phyloP scores from a whole-genome alignment of 2,888 invertebrate genomes.

The Stictocephala bisonia region DNA sequence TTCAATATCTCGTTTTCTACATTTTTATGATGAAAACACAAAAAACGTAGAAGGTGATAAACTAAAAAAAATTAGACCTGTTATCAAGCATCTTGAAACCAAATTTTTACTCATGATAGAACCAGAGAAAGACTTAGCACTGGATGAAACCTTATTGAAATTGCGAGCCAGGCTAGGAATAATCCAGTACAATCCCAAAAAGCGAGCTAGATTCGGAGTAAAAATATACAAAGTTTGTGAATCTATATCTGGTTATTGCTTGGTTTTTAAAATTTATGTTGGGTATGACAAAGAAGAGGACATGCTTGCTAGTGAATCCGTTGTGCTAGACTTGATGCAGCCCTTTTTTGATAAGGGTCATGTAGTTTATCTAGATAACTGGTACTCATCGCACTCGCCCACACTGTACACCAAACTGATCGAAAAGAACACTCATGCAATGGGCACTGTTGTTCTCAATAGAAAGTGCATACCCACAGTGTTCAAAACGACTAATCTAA shows the following conservation, averaged over 20 bases:
- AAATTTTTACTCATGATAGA: constrained; percentile 15
- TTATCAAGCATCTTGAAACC: constrained; percentile 35
- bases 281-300: constrained; percentile 13
- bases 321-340: constrained; percentile 27
- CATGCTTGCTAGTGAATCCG: constrained; percentile 40
- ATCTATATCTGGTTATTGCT: constrained; percentile 31
- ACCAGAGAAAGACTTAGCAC: constrained; percentile 58
- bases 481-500: neutral
- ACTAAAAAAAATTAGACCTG: constrained; percentile 50
- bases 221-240: constrained; percentile 62
- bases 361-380: constrained; percentile 34
- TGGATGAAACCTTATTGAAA: constrained; percentile 62
- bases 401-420: constrained; percentile 3
- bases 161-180: constrained; percentile 61
- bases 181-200: constrained; percentile 61
- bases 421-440: constrained; percentile 9
- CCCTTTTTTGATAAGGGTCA: constrained; percentile 1
- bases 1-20: neutral
- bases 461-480: constrained; percentile 18
- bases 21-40: constrained; percentile 11
- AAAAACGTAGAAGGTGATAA: constrained; percentile 45
- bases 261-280: constrained; percentile 29
- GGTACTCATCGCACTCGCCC: constrained; percentile 39
- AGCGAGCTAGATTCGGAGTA: constrained; percentile 60
- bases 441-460: neutral